These are phyloP conservation scores for Rhinoderma darwinii DNA, from an alignment of 2,113 vertebrate genomes.

Conservation along the genomic window DNA sequence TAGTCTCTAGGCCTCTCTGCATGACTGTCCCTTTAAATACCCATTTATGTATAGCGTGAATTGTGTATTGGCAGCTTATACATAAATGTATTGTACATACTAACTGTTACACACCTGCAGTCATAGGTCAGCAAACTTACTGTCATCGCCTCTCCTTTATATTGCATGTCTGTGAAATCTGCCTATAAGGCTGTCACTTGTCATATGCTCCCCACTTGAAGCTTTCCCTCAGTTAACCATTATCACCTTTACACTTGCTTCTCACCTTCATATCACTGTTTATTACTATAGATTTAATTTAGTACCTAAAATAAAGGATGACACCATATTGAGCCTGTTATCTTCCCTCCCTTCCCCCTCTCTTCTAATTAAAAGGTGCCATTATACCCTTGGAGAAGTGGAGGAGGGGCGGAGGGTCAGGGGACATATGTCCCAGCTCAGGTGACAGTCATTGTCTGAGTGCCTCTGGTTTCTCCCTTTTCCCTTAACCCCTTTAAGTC, in stretches of 20 bases:
- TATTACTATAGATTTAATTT: neutral
- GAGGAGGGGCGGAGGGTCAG: conserved; percentile 51
- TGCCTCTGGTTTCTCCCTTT: conserved; percentile 24
- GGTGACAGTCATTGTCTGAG: conserved; percentile 55
- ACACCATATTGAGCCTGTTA: conserved; percentile 11
- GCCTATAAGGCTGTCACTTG: neutral
- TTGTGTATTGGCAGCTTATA: too few relatives aligned
- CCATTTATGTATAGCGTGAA: neutral
- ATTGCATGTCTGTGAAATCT: neutral
- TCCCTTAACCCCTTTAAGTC: neutral
- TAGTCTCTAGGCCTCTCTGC: neutral
- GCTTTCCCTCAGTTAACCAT: neutral
- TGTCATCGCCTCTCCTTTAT: neutral
- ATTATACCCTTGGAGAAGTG: conserved; percentile 42
- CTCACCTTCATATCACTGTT: neutral
- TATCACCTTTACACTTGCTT: conserved; percentile 1
- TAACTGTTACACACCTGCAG: neutral
- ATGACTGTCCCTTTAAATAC: neutral
- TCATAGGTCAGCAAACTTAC: neutral
- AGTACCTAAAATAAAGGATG: conserved; percentile 10
- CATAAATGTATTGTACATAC: neutral
- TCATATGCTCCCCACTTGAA: neutral
- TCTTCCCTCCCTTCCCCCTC: conserved; percentile 13
- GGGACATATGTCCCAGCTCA: conserved; percentile 56
- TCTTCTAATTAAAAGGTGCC: conserved; percentile 52